Evolutionary conservation across 2,797 vertebrate species (phyloP).

Genomic region (Brotula barbata): DNA sequence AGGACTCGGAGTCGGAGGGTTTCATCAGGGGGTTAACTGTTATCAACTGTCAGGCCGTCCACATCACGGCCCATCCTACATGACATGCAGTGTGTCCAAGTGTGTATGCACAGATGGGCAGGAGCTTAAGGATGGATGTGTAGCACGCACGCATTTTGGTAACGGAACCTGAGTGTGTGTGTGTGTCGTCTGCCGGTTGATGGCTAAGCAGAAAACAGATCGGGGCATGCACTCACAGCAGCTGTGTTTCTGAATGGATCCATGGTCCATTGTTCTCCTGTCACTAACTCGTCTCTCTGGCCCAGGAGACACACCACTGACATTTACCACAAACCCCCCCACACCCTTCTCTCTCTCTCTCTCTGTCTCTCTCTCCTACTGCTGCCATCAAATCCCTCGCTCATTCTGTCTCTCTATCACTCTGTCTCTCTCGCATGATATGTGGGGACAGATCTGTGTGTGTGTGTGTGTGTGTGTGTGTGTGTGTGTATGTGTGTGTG

Average conservation of each 20-base stretch:
- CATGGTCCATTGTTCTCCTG: conserved; percentile 77
- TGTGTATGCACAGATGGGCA: conserved; percentile 11
- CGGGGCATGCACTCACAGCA: conserved; percentile 58
- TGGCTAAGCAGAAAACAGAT: conserved; percentile 47
- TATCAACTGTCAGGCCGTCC: conserved; percentile 50
- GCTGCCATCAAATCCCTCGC: conserved; percentile 43
- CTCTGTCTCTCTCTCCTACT: conserved; percentile 36
- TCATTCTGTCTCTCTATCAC: conserved; percentile 52
- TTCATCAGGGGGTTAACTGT: conserved; percentile 32
- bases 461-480: conserved; percentile 27
- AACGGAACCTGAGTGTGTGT: conserved; percentile 10
- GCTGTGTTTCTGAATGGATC: conserved; percentile 76
- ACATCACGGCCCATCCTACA: conserved; percentile 47
- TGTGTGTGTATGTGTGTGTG: conserved; percentile 38
- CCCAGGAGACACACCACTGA: conserved; percentile 78
- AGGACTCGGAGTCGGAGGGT: conserved; percentile 9
- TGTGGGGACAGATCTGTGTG: conserved; percentile 39
- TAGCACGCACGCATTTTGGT: conserved; percentile 17
- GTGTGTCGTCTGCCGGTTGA: conserved; percentile 33
- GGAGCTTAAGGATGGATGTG: conserved; percentile 8
- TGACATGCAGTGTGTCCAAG: conserved; percentile 40
- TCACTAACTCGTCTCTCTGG: conserved; percentile 75
- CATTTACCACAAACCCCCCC: conserved; percentile 65
- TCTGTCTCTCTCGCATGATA: conserved; percentile 50
- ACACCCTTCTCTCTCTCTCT: conserved; percentile 45